A percentile compares a stretch with the other conserved stretches of the same genome.
These are phyloP conservation scores for Cremastobaeus sp. DNA, from an alignment of 2,888 invertebrate genomes.

Conservation along the genomic window DNA sequence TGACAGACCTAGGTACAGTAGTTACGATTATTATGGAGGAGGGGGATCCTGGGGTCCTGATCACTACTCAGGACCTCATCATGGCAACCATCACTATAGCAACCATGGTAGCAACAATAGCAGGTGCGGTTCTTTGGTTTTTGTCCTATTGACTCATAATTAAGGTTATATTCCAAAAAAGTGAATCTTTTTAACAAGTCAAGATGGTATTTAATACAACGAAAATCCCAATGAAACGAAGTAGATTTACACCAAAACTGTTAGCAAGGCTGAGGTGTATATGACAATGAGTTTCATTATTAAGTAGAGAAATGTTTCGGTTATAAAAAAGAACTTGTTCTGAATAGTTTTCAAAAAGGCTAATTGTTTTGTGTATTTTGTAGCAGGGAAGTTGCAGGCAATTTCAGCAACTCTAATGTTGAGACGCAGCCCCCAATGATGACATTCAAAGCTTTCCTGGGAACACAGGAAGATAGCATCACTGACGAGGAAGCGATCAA, in stretches of 20 bases:
- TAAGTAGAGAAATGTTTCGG: no score
- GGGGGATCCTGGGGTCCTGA: constrained; percentile 77
- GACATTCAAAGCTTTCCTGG: constrained; percentile 97
- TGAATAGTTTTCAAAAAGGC: background rate
- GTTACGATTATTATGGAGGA: constrained; percentile 74
- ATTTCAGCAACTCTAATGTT: constrained; percentile 77
- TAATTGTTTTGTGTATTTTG: constrained; percentile 57
- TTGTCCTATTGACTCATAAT: no score
- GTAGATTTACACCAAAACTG: constrained; percentile 72
- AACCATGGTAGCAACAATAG: constrained; percentile 72
- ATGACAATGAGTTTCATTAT: no score
- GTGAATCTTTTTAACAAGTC: no score
- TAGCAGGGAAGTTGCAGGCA: constrained; percentile 75
- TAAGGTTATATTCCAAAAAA: no score
- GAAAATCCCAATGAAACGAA: constrained; percentile 62
- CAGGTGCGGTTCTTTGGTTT: constrained; percentile 64
- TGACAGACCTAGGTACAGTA: constrained; percentile 75
- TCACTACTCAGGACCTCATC: constrained; percentile 82
- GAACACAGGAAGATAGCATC: constrained; percentile 97
- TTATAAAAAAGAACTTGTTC: no score
- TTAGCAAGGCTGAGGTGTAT: constrained; percentile 72
- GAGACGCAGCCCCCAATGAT: constrained; percentile 96
- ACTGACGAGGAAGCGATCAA: constrained; percentile 97
- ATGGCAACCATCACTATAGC: constrained; percentile 83
- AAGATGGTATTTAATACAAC: constrained; percentile 25